These are phyloP conservation scores for Palythoa caribaeorum DNA, from an alignment of 92 coral and sea anemone species.

Conservation along the genomic window DNA sequence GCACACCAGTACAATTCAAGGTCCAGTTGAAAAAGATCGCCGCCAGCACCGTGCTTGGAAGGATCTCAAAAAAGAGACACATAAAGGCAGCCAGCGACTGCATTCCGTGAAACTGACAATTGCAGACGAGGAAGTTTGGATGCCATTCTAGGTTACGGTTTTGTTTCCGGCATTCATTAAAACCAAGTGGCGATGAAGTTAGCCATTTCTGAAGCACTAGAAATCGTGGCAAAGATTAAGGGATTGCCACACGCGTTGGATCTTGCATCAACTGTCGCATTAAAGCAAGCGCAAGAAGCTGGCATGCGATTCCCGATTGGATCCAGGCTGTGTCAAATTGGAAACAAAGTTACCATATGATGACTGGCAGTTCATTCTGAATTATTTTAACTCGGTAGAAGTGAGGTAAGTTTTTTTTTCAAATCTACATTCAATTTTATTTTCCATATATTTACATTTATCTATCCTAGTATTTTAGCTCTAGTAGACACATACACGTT, in stretches of 20 bases:
- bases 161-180: background rate
- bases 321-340: background rate
- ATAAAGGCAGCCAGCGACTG: constrained; percentile 1
- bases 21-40: constrained; percentile 12
- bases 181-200: background rate
- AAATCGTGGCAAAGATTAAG: background rate
- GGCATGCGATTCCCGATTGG: constrained; percentile 3
- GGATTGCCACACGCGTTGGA: constrained; percentile 6
- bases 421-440: constrained; percentile 1
- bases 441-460: too few relatives aligned
- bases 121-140: background rate
- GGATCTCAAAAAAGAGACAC: background rate
- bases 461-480: too few relatives aligned
- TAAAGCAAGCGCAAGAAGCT: background rate
- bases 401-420: constrained; percentile 14
- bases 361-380: background rate
- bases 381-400: background rate
- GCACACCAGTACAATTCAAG: constrained; percentile 2
- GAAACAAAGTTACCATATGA: background rate
- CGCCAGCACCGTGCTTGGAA: background rate
- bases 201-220: background rate
- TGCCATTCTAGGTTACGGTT: background rate
- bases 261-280: constrained; percentile 21
- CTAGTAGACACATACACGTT: too few relatives aligned
- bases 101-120: background rate